phyloP scores from a whole-genome alignment of 2,888 invertebrate species.

The Eupithecia subumbrata region DNA sequence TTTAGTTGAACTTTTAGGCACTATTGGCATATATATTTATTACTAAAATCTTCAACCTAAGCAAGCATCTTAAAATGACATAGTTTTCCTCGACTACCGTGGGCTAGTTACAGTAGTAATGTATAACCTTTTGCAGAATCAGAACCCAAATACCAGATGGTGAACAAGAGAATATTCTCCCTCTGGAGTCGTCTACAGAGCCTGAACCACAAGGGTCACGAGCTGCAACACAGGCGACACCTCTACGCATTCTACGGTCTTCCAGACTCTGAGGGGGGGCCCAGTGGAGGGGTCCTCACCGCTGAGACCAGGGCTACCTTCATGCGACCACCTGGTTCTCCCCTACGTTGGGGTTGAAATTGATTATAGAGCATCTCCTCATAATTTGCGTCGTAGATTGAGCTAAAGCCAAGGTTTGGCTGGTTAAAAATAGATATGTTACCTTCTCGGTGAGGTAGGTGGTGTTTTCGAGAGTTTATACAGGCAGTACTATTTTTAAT shows the following conservation, averaged over 20 bases:
- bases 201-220: constrained; percentile 74
- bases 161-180: constrained; percentile 75
- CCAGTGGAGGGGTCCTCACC: constrained; percentile 62
- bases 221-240: constrained; percentile 73
- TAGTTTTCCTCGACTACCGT: not conserved
- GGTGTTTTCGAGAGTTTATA: constrained; percentile 26
- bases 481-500: constrained; percentile 37
- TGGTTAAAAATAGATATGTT: constrained; percentile 34
- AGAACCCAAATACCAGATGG: constrained; percentile 55
- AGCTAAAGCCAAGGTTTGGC: constrained; percentile 25
- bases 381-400: constrained; percentile 33
- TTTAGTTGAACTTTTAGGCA: too few species aligned
- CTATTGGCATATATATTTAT: too few species aligned
- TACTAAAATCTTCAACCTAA: too few species aligned
- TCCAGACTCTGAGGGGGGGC: constrained; percentile 63
- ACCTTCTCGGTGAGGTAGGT: constrained; percentile 24
- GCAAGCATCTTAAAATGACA: not conserved
- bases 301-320: constrained; percentile 74
- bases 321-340: constrained; percentile 77
- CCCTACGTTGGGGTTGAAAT: constrained; percentile 75
- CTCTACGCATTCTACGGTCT: constrained; percentile 72
- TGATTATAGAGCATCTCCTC: constrained; percentile 35
- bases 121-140: constrained; percentile 54
- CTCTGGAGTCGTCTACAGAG: constrained; percentile 77
- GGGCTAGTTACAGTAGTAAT: not conserved